phyloP scores from a whole-genome alignment of 2,888 invertebrate species.

The Lasioglossum figueresi region DNA sequence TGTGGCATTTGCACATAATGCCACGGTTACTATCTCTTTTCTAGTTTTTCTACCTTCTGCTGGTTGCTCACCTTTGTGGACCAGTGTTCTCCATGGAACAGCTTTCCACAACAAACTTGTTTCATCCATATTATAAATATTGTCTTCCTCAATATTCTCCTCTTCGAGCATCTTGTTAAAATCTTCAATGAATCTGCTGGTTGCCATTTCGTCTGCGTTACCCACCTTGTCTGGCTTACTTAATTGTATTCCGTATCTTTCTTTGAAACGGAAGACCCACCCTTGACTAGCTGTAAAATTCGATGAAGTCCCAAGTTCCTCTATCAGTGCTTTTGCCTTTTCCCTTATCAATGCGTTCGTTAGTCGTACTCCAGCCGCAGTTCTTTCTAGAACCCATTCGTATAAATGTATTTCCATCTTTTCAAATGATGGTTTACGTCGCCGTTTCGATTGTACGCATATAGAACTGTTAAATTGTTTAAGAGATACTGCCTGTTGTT shows the following conservation, averaged over 20 bases:
- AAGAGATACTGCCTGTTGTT: background rate
- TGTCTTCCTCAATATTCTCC: background rate
- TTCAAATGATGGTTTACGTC: background rate
- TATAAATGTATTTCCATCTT: background rate
- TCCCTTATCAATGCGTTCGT: background rate
- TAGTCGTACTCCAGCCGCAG: background rate
- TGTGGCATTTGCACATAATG: background rate
- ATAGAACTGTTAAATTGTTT: background rate
- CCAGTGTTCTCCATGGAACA: background rate
- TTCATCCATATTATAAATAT: slow-evolving; percentile 5
- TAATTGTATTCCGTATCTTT: background rate
- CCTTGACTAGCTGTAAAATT: background rate
- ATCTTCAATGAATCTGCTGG: background rate
- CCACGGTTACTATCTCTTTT: background rate
- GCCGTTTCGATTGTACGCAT: background rate
- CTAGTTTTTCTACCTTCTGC: background rate
- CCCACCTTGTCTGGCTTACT: background rate
- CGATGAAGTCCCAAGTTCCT: background rate
- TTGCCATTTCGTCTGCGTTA: background rate
- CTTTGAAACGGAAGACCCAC: background rate
- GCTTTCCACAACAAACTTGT: background rate
- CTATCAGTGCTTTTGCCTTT: background rate
- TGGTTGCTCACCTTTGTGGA: background rate
- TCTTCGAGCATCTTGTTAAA: background rate
- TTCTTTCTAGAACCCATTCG: background rate